Conservation (phyloP, 2,888 invertebrate genomes). For the Pseudanteris insignis region DNA sequence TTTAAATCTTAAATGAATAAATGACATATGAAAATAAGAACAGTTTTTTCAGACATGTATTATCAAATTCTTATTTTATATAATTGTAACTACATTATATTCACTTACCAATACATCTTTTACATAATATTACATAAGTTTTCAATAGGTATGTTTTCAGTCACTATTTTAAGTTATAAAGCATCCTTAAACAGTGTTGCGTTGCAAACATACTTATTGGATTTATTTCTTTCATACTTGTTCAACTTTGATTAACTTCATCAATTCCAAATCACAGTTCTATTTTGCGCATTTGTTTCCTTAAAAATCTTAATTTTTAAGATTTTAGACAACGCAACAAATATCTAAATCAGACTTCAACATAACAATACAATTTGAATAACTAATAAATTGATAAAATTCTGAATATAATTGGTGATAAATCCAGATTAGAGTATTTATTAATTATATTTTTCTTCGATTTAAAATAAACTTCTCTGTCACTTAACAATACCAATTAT, state of each 20-base stretch:
- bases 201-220: slow-evolving; percentile 39
- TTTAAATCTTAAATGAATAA: too few relatives aligned
- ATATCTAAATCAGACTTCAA: slow-evolving; percentile 1
- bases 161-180: slow-evolving; percentile 34
- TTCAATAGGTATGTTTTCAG: slow-evolving; percentile 39
- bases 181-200: slow-evolving; percentile 28
- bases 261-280: slow-evolving; percentile 29
- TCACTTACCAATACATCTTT: slow-evolving; percentile 37
- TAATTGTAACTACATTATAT: slow-evolving; percentile 28
- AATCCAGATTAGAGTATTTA: too few relatives aligned
- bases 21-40: too few relatives aligned
- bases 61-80: slow-evolving; percentile 33
- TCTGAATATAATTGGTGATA: too few relatives aligned
- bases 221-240: slow-evolving; percentile 11
- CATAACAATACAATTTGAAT: too few relatives aligned
- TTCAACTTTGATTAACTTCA: slow-evolving; percentile 12
- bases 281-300: slow-evolving; percentile 6
- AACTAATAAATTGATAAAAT: too few relatives aligned
- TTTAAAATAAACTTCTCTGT: too few relatives aligned
- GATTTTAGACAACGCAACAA: slow-evolving; percentile 25
- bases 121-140: slow-evolving; percentile 41
- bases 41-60: slow-evolving; percentile 21
- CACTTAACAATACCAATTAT: too few relatives aligned
- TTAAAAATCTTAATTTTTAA: slow-evolving; percentile 26
- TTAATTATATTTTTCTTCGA: too few relatives aligned